Conservation (phyloP, 2,888 invertebrate species). For the Sthenelais limicola region DNA sequence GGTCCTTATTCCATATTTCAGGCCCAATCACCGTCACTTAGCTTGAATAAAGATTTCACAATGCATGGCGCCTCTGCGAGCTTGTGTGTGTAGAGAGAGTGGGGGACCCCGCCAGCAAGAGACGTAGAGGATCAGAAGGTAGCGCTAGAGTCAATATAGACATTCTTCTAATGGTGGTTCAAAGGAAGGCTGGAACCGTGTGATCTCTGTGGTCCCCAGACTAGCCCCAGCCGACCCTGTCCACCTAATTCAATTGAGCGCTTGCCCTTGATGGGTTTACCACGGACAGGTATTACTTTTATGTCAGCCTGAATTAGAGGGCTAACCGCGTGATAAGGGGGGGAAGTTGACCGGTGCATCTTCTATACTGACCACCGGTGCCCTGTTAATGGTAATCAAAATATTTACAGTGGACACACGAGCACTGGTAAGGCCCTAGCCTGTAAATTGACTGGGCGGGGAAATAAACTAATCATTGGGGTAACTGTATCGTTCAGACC, state of each 20-base stretch:
- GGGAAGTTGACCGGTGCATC: neutral
- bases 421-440: neutral
- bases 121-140: no score
- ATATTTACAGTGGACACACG: conserved; percentile 39
- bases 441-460: conserved; percentile 22
- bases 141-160: conserved; percentile 33
- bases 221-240: conserved; percentile 9
- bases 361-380: neutral
- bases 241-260: conserved; percentile 31
- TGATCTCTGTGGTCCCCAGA: conserved; percentile 11
- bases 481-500: conserved; percentile 27
- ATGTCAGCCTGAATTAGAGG: conserved; percentile 31
- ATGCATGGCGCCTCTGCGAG: no score
- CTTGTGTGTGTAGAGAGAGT: neutral
- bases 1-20: conserved; percentile 1
- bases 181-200: conserved; percentile 21
- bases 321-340: conserved; percentile 13
- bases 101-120: neutral
- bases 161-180: conserved; percentile 23
- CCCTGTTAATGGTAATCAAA: conserved; percentile 41
- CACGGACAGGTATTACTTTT: conserved; percentile 39
- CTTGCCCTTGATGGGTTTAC: conserved; percentile 35
- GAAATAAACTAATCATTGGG: conserved; percentile 34
- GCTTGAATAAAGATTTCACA: no score
- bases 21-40: conserved; percentile 19